Conservation (phyloP, 2,797 vertebrate species). For the Petrocephalus sullivani region DNA sequence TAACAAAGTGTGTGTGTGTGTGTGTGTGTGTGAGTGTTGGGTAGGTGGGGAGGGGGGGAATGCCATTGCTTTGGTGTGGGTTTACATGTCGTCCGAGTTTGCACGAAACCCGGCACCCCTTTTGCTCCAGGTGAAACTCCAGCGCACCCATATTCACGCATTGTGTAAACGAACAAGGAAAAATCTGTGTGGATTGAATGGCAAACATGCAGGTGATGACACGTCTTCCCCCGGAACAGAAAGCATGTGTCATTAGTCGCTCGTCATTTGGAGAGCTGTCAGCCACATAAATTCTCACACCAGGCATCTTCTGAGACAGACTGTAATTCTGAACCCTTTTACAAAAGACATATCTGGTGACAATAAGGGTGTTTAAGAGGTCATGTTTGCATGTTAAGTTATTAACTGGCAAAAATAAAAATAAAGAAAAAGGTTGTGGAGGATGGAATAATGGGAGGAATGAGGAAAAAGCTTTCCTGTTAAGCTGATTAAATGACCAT, state of each 20-base stretch:
- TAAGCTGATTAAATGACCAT: neutral
- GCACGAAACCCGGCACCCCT: constrained; percentile 61
- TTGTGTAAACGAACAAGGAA: constrained; percentile 67
- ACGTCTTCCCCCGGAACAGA: constrained; percentile 51
- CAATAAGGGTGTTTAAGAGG: constrained; percentile 22
- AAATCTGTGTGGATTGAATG: constrained; percentile 62
- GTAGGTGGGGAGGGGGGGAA: neutral
- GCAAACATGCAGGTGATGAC: constrained; percentile 69
- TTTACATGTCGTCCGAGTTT: constrained; percentile 55
- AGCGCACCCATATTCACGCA: constrained; percentile 61
- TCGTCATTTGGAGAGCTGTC: neutral
- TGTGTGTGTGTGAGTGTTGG: neutral
- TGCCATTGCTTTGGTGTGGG: constrained; percentile 34
- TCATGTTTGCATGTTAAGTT: constrained; percentile 25
- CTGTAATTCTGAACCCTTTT: constrained; percentile 9
- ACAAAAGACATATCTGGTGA: constrained; percentile 22
- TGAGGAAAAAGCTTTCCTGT: neutral
- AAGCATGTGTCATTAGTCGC: constrained; percentile 59
- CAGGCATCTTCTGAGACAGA: constrained; percentile 9
- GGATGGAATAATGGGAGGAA: neutral
- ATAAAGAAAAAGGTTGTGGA: neutral
- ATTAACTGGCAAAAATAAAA: constrained; percentile 9
- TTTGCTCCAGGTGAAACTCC: constrained; percentile 62
- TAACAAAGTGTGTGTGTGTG: neutral
- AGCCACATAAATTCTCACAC: constrained; percentile 15